Evolutionary conservation across 2,113 vertebrate genomes (phyloP).

Genomic region (Kryptolebias marmoratus): DNA sequence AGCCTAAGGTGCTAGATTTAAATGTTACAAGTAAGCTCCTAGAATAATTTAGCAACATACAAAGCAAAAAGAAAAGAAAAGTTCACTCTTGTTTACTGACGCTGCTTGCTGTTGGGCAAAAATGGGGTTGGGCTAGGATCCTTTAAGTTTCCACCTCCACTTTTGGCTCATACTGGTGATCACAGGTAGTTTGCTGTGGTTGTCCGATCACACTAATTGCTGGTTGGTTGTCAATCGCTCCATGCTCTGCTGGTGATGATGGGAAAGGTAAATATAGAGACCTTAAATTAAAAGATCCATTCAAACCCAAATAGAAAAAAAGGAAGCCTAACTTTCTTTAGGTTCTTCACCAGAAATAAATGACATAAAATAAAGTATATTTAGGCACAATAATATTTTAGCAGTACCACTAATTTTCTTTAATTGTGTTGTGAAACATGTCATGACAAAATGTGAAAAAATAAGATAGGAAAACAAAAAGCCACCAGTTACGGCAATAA

Average conservation of each 20-base stretch:
- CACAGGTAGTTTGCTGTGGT: conserved; percentile 68
- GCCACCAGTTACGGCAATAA: conserved; percentile 56
- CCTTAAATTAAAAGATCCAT: conserved; percentile 41
- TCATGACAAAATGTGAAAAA: too few relatives aligned
- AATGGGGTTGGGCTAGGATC: background rate
- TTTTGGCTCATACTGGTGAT: conserved; percentile 61
- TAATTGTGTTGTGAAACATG: too few relatives aligned
- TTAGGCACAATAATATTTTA: background rate
- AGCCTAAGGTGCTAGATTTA: too few relatives aligned
- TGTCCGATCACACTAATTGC: conserved; percentile 74
- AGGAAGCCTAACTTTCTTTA: conserved; percentile 10
- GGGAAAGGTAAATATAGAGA: conserved; percentile 34
- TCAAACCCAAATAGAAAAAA: conserved; percentile 15
- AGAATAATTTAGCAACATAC: too few relatives aligned
- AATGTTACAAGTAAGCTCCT: too few relatives aligned
- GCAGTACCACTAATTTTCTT: background rate
- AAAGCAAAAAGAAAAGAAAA: too few relatives aligned
- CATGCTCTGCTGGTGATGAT: conserved; percentile 35
- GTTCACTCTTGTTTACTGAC: too few relatives aligned
- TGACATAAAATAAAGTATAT: background rate
- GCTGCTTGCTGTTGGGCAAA: too few relatives aligned
- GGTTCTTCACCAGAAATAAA: background rate
- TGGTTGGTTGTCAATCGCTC: conserved; percentile 70
- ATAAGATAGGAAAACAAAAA: background rate
- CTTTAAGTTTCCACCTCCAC: conserved; percentile 10